phyloP scores from a whole-genome alignment of 2,113 vertebrate species.

The Trichomycterus rosablanca region DNA sequence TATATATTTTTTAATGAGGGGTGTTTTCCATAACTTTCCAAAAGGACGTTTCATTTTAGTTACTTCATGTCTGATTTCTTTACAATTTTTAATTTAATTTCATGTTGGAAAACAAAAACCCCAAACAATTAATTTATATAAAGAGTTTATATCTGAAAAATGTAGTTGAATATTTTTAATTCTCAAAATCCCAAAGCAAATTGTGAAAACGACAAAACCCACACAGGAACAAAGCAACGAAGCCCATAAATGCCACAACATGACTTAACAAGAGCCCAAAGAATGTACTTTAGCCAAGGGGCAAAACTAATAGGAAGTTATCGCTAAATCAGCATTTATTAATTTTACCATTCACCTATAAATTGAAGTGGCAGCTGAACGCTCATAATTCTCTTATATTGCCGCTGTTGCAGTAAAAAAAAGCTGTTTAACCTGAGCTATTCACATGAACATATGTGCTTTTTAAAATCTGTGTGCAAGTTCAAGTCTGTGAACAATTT shows the following conservation, averaged over 20 bases:
- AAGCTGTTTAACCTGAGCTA: too few relatives aligned
- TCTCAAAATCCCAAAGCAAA: neutral
- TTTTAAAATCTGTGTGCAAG: too few relatives aligned
- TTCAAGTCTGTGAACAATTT: constrained; percentile 1
- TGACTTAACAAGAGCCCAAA: constrained; percentile 64
- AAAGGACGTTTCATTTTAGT: too few relatives aligned
- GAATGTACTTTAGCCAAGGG: constrained; percentile 57
- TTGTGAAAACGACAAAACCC: constrained; percentile 13
- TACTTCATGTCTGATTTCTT: too few relatives aligned
- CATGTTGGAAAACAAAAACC: too few relatives aligned
- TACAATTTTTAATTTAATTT: too few relatives aligned
- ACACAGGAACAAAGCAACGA: constrained; percentile 49
- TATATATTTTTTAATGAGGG: too few relatives aligned
- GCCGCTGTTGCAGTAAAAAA: too few relatives aligned
- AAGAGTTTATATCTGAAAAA: too few relatives aligned
- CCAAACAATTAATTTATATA: too few relatives aligned
- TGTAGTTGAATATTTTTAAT: too few relatives aligned
- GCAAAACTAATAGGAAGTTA: constrained; percentile 50
- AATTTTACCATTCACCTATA: neutral
- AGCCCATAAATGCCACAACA: constrained; percentile 70
- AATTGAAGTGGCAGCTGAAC: neutral
- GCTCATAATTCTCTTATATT: neutral
- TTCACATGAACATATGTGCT: neutral
- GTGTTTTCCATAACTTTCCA: too few relatives aligned
- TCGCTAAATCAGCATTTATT: constrained; percentile 49